phyloP scores from a whole-genome alignment of 2,888 invertebrate species.

The Synergus laeviventris region DNA sequence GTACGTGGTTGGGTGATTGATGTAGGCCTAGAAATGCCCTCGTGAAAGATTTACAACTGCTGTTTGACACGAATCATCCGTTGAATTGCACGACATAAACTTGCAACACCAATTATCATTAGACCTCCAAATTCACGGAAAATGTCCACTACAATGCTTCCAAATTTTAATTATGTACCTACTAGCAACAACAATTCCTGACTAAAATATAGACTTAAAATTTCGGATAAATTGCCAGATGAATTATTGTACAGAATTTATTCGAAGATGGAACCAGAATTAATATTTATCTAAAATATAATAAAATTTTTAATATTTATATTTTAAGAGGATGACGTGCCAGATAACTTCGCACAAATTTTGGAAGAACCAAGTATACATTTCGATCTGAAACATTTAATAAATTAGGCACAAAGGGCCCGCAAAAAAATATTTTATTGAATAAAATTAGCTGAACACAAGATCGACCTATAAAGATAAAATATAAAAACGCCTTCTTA shows the following conservation, averaged over 20 bases:
- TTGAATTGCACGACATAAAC: constrained; percentile 16
- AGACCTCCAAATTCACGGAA: constrained; percentile 30
- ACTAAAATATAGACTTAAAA: background rate
- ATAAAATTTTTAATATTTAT: too few species aligned
- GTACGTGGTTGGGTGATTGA: constrained; percentile 17
- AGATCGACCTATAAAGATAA: background rate
- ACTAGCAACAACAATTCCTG: background rate
- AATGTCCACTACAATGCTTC: constrained; percentile 5
- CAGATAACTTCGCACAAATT: too few species aligned
- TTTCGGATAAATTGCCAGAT: too few species aligned
- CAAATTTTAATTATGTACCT: background rate
- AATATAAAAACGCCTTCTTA: background rate
- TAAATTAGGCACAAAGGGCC: too few species aligned
- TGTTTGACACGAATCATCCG: constrained; percentile 25
- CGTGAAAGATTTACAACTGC: constrained; percentile 28
- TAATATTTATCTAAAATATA: too few species aligned
- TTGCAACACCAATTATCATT: constrained; percentile 21
- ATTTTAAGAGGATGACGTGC: too few species aligned
- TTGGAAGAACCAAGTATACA: too few species aligned
- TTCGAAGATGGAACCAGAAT: too few species aligned
- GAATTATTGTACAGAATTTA: too few species aligned
- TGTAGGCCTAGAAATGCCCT: constrained; percentile 31
- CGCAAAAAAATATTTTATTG: too few species aligned
- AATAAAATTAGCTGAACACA: background rate
- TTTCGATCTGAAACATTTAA: too few species aligned